Evolutionary conservation across 2,888 invertebrate genomes (phyloP), one percentile per base, ranked within the genome.

Genomic region (Aethes cnicana): DNA sequence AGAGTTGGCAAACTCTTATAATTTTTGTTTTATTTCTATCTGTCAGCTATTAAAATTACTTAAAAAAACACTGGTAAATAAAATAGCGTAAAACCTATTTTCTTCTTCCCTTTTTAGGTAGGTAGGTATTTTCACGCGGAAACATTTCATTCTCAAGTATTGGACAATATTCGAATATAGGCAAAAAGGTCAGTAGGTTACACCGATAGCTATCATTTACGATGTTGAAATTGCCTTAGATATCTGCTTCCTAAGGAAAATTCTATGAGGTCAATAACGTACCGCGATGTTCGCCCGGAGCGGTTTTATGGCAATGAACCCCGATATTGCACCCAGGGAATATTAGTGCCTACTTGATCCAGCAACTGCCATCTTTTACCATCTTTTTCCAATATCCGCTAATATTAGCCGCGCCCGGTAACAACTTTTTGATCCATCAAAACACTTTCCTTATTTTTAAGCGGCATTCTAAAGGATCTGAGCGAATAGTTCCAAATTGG

Each of bases 361-460:
- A 74, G 67, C 65, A 71, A 77, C 75, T 73, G 70, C 74, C 77
- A 74, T 77, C 77, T 77, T 77, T 76, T 69, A 73, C 74, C 76
- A 77, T 78, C 77, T 79, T 79, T 81, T 80, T 77, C 81, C 81
- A 82, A 85, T 84, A 84, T 81, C 81, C 78, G 77, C 72, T 76
- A 80, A 81, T 79, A 81, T 81, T 71, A 67, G 65, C 60, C 57
- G 59, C 52, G 56, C 54, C 60, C 64, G 62, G 69, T 68, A 70
- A 74, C 72, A 74, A 74, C 70, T 76, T 75, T 68, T 65, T 69
- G 69, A 69, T 69, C 68, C 70, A 68, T 69, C 55, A 57, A 68
- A 74, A 74, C 65, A 74, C 69, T 72, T 74, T 66, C 63, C 60
- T 60, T 62, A 65, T 66, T 68, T 66, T 62, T 53, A 53, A 46